These are phyloP conservation scores for Apamea monoglypha DNA, from an alignment of 2,888 invertebrate genomes.

Conservation along the genomic window DNA sequence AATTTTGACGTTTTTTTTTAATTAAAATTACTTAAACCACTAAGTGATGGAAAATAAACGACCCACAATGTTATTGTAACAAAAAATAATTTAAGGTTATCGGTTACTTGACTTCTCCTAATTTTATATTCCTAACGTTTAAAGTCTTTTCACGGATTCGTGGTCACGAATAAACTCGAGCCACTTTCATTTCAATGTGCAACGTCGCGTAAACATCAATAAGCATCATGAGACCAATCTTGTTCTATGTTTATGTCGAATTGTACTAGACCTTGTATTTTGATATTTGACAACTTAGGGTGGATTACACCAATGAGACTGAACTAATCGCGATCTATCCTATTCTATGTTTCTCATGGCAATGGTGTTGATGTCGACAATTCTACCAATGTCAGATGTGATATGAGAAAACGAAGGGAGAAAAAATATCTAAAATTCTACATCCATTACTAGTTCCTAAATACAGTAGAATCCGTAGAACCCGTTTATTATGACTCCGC, in stretches of 20 bases:
- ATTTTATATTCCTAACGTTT: not conserved
- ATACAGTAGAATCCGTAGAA: too few relatives aligned
- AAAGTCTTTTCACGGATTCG: not conserved
- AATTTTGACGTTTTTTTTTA: not conserved
- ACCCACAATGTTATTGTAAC: not conserved
- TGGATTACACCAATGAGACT: not conserved
- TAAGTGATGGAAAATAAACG: constrained; percentile 11
- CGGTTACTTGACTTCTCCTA: not conserved
- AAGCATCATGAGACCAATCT: constrained; percentile 32
- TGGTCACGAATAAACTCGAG: constrained; percentile 2
- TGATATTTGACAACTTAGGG: constrained; percentile 28
- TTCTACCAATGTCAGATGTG: not conserved
- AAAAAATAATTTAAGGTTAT: not conserved
- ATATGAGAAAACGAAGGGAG: too few relatives aligned
- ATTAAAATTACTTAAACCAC: constrained; percentile 4
- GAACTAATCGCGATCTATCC: not conserved
- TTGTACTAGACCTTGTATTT: constrained; percentile 23
- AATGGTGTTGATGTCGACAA: not conserved
- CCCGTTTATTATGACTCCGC: too few relatives aligned
- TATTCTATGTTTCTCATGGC: not conserved
- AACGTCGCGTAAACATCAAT: constrained; percentile 19
- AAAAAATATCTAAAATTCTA: not conserved
- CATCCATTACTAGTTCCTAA: not conserved
- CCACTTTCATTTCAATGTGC: constrained; percentile 27
- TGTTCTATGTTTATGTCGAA: constrained; percentile 25